Evolutionary conservation across 2,113 vertebrate genomes (phyloP).

Genomic region (Cyanoliseus patagonus): DNA sequence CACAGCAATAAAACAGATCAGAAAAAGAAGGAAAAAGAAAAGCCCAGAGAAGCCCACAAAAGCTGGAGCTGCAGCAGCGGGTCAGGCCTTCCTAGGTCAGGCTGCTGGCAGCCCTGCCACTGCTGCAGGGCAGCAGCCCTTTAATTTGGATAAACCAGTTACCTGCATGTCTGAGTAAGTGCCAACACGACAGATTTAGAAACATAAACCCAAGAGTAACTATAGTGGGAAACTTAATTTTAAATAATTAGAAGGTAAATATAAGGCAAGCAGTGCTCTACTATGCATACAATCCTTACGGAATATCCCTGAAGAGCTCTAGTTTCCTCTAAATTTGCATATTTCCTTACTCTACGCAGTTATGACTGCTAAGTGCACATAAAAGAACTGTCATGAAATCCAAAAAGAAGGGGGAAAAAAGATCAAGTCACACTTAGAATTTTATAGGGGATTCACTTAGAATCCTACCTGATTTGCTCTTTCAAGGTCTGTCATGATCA

Average conservation of each 20-base stretch:
- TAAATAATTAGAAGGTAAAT: slow-evolving; percentile 26
- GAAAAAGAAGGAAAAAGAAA: not conserved
- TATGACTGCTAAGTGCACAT: not conserved
- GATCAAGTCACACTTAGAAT: not conserved
- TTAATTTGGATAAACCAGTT: not conserved
- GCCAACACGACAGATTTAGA: not conserved
- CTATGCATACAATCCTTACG: not conserved
- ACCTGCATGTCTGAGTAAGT: not conserved
- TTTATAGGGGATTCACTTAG: not conserved
- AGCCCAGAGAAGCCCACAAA: not conserved
- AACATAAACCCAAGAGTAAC: not conserved
- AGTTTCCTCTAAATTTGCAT: not conserved
- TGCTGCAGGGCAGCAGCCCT: not conserved
- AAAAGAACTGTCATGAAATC: not conserved
- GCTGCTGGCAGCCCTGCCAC: not conserved
- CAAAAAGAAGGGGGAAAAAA: not conserved
- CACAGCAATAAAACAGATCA: not conserved
- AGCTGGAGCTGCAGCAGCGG: not conserved
- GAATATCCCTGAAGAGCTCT: not conserved
- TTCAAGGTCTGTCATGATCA: slow-evolving; percentile 99
- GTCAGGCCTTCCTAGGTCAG: not conserved
- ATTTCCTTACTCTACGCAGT: slow-evolving; percentile 9
- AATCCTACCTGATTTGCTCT: slow-evolving; percentile 95
- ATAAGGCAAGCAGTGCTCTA: not conserved
- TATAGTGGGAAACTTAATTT: not conserved